Evolutionary conservation across 2,797 vertebrate species (phyloP).

Genomic region (Acridotheres tristis): DNA sequence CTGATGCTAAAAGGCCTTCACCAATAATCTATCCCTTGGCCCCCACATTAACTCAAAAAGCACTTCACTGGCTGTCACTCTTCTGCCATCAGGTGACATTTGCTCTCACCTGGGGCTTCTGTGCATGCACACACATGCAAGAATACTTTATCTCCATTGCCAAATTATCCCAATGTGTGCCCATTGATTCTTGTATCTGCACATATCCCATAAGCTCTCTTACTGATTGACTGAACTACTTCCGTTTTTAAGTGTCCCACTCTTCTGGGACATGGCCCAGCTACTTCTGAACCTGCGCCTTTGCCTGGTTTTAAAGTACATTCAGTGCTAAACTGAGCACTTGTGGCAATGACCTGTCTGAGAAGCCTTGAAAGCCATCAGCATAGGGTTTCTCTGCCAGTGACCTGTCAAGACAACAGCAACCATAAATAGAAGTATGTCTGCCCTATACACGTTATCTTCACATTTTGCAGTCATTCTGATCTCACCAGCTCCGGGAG

Average conservation of each 20-base stretch:
- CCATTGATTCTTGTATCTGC: neutral
- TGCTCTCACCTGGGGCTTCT: neutral
- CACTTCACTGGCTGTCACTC: neutral
- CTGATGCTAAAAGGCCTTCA: neutral
- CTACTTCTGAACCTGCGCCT: neutral
- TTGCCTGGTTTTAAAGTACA: neutral
- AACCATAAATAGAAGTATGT: neutral
- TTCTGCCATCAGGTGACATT: neutral
- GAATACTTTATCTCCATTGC: neutral
- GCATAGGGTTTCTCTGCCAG: neutral
- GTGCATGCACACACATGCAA: neutral
- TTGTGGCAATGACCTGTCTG: neutral
- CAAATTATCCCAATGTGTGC: fast-evolving
- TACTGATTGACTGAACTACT: neutral
- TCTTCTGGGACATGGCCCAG: neutral
- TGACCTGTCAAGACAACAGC: neutral
- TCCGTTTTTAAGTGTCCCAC: neutral
- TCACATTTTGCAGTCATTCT: neutral
- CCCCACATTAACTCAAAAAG: neutral
- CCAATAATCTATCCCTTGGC: neutral
- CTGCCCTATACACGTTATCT: neutral
- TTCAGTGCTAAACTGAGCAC: neutral
- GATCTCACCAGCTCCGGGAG: neutral
- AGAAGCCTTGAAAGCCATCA: neutral
- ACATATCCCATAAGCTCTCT: neutral